Percentiles rank a stretch among this genome's conserved stretches.
These are phyloP conservation scores for Gallinago media DNA, from an alignment of 2,113 vertebrate genomes.

Conservation along the genomic window DNA sequence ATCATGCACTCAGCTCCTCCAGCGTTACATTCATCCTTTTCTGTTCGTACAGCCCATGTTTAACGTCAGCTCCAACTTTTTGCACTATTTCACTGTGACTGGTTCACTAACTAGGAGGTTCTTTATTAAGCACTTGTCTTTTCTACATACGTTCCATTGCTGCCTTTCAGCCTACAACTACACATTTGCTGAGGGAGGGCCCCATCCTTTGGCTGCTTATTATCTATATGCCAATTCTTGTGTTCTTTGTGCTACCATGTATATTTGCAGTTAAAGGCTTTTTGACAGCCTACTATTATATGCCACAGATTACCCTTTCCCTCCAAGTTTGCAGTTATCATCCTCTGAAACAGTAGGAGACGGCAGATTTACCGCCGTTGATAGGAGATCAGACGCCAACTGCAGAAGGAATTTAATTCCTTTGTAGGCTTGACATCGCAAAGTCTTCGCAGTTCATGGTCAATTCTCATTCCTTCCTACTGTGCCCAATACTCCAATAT, in stretches of 20 bases:
- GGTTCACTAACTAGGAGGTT: not conserved
- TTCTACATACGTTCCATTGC: not conserved
- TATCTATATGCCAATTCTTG: not conserved
- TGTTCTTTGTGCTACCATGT: not conserved
- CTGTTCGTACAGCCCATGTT: not conserved
- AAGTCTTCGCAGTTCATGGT: slow-evolving; percentile 27
- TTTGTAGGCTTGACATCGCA: slow-evolving; percentile 6
- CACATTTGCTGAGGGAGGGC: not conserved
- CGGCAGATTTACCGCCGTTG: slow-evolving; percentile 18
- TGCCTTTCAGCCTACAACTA: not conserved
- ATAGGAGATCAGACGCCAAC: slow-evolving; percentile 44
- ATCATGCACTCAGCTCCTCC: not conserved
- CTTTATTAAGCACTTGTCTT: not conserved
- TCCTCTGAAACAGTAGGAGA: slow-evolving; percentile 44
- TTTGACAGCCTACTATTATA: slow-evolving; percentile 27
- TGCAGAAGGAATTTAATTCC: slow-evolving; percentile 49
- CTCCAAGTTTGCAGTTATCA: slow-evolving; percentile 30
- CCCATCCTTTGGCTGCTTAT: not conserved
- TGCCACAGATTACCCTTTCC: slow-evolving; percentile 39
- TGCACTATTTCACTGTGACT: not conserved
- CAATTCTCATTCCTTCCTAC: slow-evolving; percentile 37
- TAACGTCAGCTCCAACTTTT: not conserved
- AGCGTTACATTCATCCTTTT: not conserved
- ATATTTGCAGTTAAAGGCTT: slow-evolving; percentile 15
- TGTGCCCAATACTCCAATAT: slow-evolving; percentile 13